Evolutionary conservation across 1,140 invertebrate species (phyloP), one percentile per base, ranked within the genome.

Genomic region (Neodiprion pinetum): DNA sequence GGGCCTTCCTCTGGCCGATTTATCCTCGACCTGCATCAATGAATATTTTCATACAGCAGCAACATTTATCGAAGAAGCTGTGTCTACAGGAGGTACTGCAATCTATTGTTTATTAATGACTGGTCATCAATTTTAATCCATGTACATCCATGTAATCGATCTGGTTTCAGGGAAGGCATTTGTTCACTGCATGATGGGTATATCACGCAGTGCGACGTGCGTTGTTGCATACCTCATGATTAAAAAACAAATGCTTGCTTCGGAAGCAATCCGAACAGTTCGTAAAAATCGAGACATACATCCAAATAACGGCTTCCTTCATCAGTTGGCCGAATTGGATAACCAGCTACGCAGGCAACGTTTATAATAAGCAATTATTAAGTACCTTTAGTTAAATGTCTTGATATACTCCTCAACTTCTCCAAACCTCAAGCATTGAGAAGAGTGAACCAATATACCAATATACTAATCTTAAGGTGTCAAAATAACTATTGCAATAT

Each of bases 141-240:
- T 5, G 28, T 40, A 40, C 1, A 40, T 40, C 1, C 28, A 40
- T 40, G 28, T 40, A 40, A 40, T 40, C 2, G 28, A 40, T 40
- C 28, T 40, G 2, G 28, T 83, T 84, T 8, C 83, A 95, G 95
- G 95, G 74, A 94, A 92, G 84, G 92, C 95, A 1, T 89, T 95
- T 72, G 94, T 96, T 1, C 94, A 96, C 83, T 96, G 95, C 81
- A 88, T 94, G 71, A 92, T 95, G 87, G 95, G 96, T 23, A 92
- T 96, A 73, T 96, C 94, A 1, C 91, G 95, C 1, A 96, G 94
- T 40, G 93, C 94, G 23, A 94, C 95, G 0, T 92, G 94, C 77
- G 94, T 95, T 0, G 87, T 96, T 47, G 95, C 95, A 21, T 96
- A 94, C 84, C 88, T 96, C 48, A 96, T 97, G 94, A 93, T 96